phyloP scores from a whole-genome alignment of 1,140 invertebrate species.

The Caenorhabditis elegans region WBcel235 BX284604.4:10477001-10477500 shows the following conservation, averaged over 20 bases:
- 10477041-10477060: slow-evolving; percentile 38
- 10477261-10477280: slow-evolving; percentile 38
- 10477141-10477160: slow-evolving; percentile 24
- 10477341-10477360: neutral
- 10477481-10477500: slow-evolving; percentile 6
- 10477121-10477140: slow-evolving; percentile 37
- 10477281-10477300: slow-evolving; percentile 14
- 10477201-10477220: slow-evolving; percentile 28
- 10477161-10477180: slow-evolving; percentile 12
- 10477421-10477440: slow-evolving; percentile 28
- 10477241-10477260: too few species aligned
- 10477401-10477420: slow-evolving; percentile 42
- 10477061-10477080: slow-evolving; percentile 36
- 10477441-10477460: slow-evolving; percentile 41
- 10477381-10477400: slow-evolving; percentile 35
- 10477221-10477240: neutral
- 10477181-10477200: slow-evolving; percentile 26
- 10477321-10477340: neutral
- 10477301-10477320: slow-evolving; percentile 6
- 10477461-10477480: slow-evolving; percentile 14
- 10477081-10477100: slow-evolving; percentile 36
- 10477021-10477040: neutral
- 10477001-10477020: neutral
- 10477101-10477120: slow-evolving; percentile 14
- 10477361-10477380: neutral